Evolutionary conservation across 2,888 invertebrate genomes (phyloP), one percentile per base, ranked within the genome.

Genomic region (Eristalis tenax): DNA sequence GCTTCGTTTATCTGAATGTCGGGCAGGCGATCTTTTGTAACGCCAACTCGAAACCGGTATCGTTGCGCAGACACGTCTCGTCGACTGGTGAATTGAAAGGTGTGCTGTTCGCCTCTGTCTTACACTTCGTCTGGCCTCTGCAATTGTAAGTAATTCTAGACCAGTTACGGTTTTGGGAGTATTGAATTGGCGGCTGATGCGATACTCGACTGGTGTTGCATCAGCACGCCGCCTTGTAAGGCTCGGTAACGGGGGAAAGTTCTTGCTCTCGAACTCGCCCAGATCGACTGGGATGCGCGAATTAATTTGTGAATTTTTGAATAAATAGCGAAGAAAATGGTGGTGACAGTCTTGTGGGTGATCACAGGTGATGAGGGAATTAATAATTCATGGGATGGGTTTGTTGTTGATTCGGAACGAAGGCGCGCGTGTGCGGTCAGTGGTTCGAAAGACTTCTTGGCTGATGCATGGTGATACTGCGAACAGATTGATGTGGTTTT

Each of bases 181-280:
- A 15, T 43, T 15, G n/a, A 57, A 22, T 50, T 15, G 2, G 5
- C 57, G 13, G 73, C 40, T 71, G 61, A 71, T 40, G 70, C 8
- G 26, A 71, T 15, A 22, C 13, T 13, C 32, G 26, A 40, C n/a
- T 38, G 8, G 4, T 40, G 26, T 71, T 71, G 70, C 70, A 61
- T 71, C 70, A 71, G 70, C 59, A 61, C 40, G 59, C 18, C 6
- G 18, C 40, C 26, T 57, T 23, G 23, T 11, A 13, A 23, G 38
- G 70, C 15, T 57, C 70, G 38, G 59, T 59, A 15, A 59, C 70
- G 57, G 59, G 57, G 1, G n/a, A 57, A 57, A 35, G 59, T 61
- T 71, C 40, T 59, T 71, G 70, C 1, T 71, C 70, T 71, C 61
- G 70, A 71, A 71, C 70, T 71, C 61, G 59, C 61, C 68, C 22